Evolutionary conservation across 2,888 invertebrate species (phyloP), one percentile per base, ranked within the genome.

Genomic region (Odontothrips loti): DNA sequence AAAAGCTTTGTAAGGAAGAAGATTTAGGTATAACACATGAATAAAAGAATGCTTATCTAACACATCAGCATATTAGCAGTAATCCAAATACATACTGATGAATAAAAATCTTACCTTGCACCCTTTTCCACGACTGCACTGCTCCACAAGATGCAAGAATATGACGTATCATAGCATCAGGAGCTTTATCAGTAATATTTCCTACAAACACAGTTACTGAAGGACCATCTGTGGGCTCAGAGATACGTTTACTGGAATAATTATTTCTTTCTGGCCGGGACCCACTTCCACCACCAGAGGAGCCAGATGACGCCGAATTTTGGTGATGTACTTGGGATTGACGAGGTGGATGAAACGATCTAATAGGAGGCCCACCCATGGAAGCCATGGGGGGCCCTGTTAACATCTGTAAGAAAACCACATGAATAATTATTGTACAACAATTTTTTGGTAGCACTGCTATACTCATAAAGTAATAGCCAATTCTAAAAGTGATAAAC

Each of bases 181-280:
- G 97, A 75, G 97, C 98, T 85, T 95, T 92, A 85, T 97, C 96
- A 86, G 96, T 95, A 82, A 99, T 98, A 87, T 98, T 98, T 79
- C 98, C 98, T 80, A 99, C 96, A 89, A 99, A 99, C 3, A 99
- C 98, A 0, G 99, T 99, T 58, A 99, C 97, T 0, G 96, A 93
- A 0, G 98, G 97, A 0, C 96, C 96, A 82, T 87, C 86, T 4
- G 88, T 79, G 27, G 84, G 83, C 75, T 85, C 85, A 47, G 82
- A 83, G 79, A 83, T 83, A 27, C 68, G 68, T 23, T 27, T 75
- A 75, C 27, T 75, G 12, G 23, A 27, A 27, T 75, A 75, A 12
- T n/a, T 23, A 27, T 27, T 27, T 75, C 68, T n/a, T 12, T 75
- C 68, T 10, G 68, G 27, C 12, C 68, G 68, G 11, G 68, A 27